These are phyloP conservation scores for Cephus cinctus DNA, from an alignment of 1,140 invertebrate species.

Conservation along the genomic window DNA sequence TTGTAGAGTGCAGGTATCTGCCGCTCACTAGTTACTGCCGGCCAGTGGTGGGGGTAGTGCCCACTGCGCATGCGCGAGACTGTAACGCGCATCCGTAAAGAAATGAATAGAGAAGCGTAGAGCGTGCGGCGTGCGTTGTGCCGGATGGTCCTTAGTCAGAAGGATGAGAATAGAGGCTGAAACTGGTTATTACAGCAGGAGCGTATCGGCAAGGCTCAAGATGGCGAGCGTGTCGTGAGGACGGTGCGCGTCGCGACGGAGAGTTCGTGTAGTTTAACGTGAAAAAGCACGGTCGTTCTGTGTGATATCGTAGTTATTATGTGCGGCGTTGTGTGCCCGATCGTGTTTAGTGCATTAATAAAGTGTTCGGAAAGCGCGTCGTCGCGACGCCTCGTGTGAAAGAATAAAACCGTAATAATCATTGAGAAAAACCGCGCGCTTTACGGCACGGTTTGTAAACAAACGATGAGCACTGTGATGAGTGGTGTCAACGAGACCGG, in stretches of 20 bases:
- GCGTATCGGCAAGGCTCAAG: slow-evolving; percentile 27
- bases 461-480: slow-evolving; percentile 38
- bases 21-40: too few relatives aligned
- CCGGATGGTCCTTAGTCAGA: slow-evolving; percentile 25
- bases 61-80: background rate
- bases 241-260: slow-evolving; percentile 9
- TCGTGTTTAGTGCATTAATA: too few relatives aligned
- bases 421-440: too few relatives aligned
- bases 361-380: slow-evolving; percentile 11
- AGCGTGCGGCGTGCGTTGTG: slow-evolving; percentile 19
- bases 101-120: slow-evolving; percentile 2
- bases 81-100: background rate
- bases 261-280: background rate
- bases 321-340: too few relatives aligned
- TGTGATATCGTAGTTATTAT: slow-evolving; percentile 19
- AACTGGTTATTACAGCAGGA: too few relatives aligned
- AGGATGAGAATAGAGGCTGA: slow-evolving; percentile 29
- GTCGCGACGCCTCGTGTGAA: slow-evolving; percentile 2
- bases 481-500: slow-evolving; percentile 31
- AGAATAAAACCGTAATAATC: too few relatives aligned
- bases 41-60: background rate
- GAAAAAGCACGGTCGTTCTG: slow-evolving; percentile 10
- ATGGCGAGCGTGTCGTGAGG: slow-evolving; percentile 44
- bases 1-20: too few relatives aligned
- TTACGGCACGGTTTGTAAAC: too few relatives aligned